phyloP scores from a whole-genome alignment of 1,140 invertebrate genomes.

The Rhyzopertha dominica region DNA sequence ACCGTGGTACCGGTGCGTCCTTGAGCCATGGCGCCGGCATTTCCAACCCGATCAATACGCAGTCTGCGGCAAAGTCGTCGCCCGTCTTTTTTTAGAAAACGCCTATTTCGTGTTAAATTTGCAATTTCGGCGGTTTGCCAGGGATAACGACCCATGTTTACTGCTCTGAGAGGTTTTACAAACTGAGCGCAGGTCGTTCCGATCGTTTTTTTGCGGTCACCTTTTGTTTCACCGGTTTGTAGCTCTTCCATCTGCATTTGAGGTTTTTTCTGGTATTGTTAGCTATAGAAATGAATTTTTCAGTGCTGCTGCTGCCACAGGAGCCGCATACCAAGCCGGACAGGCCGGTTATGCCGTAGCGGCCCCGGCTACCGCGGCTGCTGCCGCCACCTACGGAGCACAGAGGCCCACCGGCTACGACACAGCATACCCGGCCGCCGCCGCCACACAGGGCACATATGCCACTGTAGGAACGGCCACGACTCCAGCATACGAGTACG shows the following conservation, averaged over 20 bases:
- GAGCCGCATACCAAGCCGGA: constrained; percentile 70
- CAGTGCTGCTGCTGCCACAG: constrained; percentile 50
- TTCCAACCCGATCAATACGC: constrained; percentile 27
- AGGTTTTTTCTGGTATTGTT: too few relatives aligned
- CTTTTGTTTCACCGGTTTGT: too few relatives aligned
- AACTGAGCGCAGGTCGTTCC: too few relatives aligned
- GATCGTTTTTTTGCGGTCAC: too few relatives aligned
- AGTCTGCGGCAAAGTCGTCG: constrained; percentile 2
- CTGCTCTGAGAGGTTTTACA: too few relatives aligned
- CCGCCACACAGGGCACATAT: constrained; percentile 60
- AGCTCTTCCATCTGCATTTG: too few relatives aligned
- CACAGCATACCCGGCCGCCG: constrained; percentile 67
- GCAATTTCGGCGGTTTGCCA: too few relatives aligned
- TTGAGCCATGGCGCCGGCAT: constrained; percentile 38
- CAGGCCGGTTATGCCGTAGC: constrained; percentile 80
- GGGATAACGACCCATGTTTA: too few relatives aligned
- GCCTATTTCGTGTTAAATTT: too few relatives aligned
- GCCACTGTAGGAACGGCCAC: constrained; percentile 58
- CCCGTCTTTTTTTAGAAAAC: constrained; percentile 39
- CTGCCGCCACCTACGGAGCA: constrained; percentile 70
- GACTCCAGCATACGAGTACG: constrained; percentile 63
- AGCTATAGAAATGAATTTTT: constrained; percentile 10
- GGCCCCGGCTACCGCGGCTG: constrained; percentile 66
- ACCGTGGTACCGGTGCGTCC: too few relatives aligned
- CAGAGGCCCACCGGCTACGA: constrained; percentile 74